Percentiles rank a stretch among this genome's conserved stretches.
These are phyloP conservation scores for Phataginus tetradactyla DNA, from an alignment of 2,797 vertebrate species.

Conservation along the genomic window DNA sequence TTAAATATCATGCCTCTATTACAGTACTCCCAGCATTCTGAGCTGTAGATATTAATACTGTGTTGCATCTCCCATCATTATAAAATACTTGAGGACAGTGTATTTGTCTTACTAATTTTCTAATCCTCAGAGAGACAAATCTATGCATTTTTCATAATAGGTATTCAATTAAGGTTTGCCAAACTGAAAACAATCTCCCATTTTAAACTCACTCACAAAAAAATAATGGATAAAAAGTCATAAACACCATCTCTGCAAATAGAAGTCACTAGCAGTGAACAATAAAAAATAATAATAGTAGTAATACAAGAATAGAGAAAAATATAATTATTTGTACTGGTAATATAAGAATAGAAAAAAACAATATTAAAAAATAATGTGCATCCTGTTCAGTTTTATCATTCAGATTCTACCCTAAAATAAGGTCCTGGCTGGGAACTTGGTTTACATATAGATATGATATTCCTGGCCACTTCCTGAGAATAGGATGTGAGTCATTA, in stretches of 20 bases:
- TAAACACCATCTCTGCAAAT: background rate
- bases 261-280: background rate
- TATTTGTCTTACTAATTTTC: background rate
- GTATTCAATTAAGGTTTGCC: background rate
- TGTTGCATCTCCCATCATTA: background rate
- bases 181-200: background rate
- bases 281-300: background rate
- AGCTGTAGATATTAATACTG: background rate
- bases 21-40: background rate
- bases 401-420: background rate
- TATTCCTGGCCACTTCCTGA: background rate
- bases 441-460: background rate
- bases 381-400: background rate
- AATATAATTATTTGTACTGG: background rate
- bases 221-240: background rate
- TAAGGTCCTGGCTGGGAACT: background rate
- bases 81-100: background rate
- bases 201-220: constrained; percentile 12
- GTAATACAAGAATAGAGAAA: background rate
- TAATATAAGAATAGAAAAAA: background rate
- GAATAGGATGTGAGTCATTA: background rate
- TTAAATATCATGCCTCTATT: background rate
- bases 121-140: background rate
- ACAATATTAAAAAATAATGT: background rate
- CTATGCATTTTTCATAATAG: background rate